A percentile compares a stretch with the other conserved stretches of the same genome.
phyloP scores from a whole-genome alignment of 2,797 vertebrate genomes.

The Enteromius radiatus region DNA sequence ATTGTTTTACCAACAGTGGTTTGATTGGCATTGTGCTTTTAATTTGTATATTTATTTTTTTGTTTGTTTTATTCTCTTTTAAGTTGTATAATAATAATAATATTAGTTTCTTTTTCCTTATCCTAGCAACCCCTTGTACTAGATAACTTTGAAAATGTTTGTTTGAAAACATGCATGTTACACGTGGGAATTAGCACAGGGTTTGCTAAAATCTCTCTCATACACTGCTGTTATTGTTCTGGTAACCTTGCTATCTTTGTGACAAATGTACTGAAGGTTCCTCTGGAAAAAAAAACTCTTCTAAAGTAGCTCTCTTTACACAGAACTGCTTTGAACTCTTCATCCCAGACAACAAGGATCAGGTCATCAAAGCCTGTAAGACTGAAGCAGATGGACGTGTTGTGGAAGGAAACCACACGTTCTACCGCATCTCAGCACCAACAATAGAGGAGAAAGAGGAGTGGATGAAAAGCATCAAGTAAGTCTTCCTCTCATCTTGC shows the following conservation, averaged over 20 bases:
- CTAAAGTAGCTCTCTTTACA: constrained; percentile 25
- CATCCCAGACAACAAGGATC: constrained; percentile 96
- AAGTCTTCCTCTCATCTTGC: constrained; percentile 57
- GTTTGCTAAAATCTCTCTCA: background rate
- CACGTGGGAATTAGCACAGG: background rate
- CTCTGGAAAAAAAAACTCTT: background rate
- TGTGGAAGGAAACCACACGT: constrained; percentile 96
- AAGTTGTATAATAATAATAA: background rate
- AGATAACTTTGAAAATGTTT: background rate
- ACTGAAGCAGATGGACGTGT: constrained; percentile 95
- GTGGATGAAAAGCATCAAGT: constrained; percentile 98
- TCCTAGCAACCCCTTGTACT: background rate
- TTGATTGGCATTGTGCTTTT: background rate
- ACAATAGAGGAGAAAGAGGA: constrained; percentile 93
- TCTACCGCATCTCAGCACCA: constrained; percentile 95
- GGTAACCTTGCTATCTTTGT: background rate
- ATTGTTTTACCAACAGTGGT: background rate
- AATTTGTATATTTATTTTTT: background rate
- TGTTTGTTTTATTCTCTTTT: background rate
- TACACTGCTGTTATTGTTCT: background rate
- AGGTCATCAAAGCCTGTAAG: constrained; percentile 98
- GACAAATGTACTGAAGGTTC: background rate
- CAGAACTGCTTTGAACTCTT: constrained; percentile 99
- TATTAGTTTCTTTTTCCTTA: background rate
- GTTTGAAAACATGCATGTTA: background rate